Evolutionary conservation across 2,113 vertebrate genomes (phyloP).

Genomic region (Cnemophilus loriae): DNA sequence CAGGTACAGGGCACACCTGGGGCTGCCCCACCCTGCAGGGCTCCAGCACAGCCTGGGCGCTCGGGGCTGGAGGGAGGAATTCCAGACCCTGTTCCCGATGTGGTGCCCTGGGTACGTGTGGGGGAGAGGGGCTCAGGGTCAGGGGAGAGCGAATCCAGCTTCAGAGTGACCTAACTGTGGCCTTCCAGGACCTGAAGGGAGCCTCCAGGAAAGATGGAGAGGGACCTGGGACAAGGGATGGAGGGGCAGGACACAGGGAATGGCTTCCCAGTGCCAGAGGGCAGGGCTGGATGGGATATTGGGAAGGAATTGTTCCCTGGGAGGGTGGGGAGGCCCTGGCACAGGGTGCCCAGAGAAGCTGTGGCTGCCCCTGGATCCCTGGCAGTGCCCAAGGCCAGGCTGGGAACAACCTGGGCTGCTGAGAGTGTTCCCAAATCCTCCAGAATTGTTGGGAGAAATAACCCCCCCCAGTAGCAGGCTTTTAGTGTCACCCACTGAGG

Average conservation of each 20-base stretch:
- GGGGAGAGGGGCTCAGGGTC: not conserved
- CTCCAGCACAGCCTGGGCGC: not conserved
- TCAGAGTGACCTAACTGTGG: not conserved
- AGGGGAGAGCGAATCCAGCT: not conserved
- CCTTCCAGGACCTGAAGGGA: not conserved
- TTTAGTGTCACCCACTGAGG: not conserved
- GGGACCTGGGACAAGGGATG: not conserved
- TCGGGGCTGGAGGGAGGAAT: not conserved
- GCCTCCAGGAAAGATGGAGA: not conserved
- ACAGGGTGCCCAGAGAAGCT: not conserved
- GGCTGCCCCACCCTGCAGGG: not conserved
- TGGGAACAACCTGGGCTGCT: rapidly evolving
- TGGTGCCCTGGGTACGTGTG: not conserved
- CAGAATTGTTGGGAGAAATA: not conserved
- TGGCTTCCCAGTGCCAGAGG: not conserved
- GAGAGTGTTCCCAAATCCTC: not conserved
- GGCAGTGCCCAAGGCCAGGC: not conserved
- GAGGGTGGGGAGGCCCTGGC: not conserved
- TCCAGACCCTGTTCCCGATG: not conserved
- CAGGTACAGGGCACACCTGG: conserved; percentile 72
- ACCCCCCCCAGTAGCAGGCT: too few relatives aligned
- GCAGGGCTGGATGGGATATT: not conserved
- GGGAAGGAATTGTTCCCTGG: not conserved
- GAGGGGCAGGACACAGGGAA: not conserved
- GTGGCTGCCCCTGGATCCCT: not conserved